Evolutionary conservation across 1,140 invertebrate genomes (phyloP).

Genomic region (Eurosta solidaginis): DNA sequence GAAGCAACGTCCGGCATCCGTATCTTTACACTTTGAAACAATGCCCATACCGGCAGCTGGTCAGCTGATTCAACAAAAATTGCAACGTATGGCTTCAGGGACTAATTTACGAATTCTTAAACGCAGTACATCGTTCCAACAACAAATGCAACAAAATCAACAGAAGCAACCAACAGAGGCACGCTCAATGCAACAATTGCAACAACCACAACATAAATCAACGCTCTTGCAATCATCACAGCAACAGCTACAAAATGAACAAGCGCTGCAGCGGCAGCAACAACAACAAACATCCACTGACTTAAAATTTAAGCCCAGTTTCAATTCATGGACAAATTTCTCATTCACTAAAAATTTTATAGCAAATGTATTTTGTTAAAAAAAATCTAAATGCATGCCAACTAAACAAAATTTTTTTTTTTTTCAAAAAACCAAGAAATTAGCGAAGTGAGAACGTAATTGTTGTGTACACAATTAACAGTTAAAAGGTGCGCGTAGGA

Average conservation of each 20-base stretch:
- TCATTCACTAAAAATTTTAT: slow-evolving; percentile 59
- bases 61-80: background rate
- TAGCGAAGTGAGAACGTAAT: background rate
- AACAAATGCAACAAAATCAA: slow-evolving; percentile 35
- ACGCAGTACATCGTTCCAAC: slow-evolving; percentile 46
- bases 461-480: background rate
- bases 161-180: slow-evolving; percentile 32
- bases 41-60: background rate
- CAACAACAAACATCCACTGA: slow-evolving; percentile 5
- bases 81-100: slow-evolving; percentile 52
- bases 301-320: slow-evolving; percentile 50
- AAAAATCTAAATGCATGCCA: background rate
- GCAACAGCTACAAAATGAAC: background rate
- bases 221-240: background rate
- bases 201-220: too few relatives aligned
- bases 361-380: slow-evolving; percentile 58
- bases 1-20: slow-evolving; percentile 51
- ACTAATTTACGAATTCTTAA: slow-evolving; percentile 51
- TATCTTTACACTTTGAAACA: slow-evolving; percentile 43
- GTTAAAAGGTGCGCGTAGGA: background rate
- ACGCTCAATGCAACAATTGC: background rate
- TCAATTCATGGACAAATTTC: slow-evolving; percentile 59
- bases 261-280: background rate
- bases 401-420: background rate
- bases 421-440: background rate